phyloP scores from a whole-genome alignment of 2,113 vertebrate species.

The Corydoras sp. region DNA sequence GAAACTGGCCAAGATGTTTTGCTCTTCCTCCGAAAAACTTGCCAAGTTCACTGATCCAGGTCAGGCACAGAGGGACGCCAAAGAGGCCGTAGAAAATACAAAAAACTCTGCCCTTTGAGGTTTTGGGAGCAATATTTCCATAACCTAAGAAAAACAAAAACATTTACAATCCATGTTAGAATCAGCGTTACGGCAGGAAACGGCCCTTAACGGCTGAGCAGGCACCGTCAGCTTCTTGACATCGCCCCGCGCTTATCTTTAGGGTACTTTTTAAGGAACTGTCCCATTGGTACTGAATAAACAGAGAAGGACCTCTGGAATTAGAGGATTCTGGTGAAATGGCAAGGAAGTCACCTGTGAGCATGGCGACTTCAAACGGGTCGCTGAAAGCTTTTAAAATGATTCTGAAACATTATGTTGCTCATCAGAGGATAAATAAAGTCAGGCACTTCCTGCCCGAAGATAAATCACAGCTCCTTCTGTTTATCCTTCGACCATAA shows the following conservation, averaged over 20 bases:
- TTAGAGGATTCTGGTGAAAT: slow-evolving; percentile 13
- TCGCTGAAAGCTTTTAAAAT: background rate
- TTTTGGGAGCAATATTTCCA: slow-evolving; percentile 95
- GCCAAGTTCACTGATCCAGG: slow-evolving; percentile 95
- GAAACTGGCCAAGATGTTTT: slow-evolving; percentile 88
- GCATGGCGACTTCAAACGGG: background rate
- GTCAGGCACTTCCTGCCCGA: slow-evolving; percentile 16
- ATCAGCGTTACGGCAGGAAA: background rate
- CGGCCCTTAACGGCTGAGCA: background rate
- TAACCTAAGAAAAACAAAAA: slow-evolving; percentile 70
- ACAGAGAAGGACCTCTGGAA: slow-evolving; percentile 13
- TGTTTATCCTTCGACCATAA: slow-evolving; percentile 32
- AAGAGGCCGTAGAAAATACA: slow-evolving; percentile 97
- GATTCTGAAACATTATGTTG: slow-evolving; percentile 11
- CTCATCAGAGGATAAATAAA: slow-evolving; percentile 17
- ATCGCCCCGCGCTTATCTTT: background rate
- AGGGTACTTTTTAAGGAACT: slow-evolving; percentile 7
- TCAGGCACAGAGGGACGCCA: slow-evolving; percentile 89
- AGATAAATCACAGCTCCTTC: slow-evolving; percentile 16
- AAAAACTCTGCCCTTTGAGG: slow-evolving; percentile 81
- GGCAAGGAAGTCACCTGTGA: slow-evolving; percentile 4
- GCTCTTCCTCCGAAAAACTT: slow-evolving; percentile 97
- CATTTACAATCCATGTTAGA: background rate
- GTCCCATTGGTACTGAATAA: background rate
- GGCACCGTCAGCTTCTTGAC: slow-evolving; percentile 8